Conservation (phyloP, 2,888 invertebrate species). For the Portevinia maculata region DNA sequence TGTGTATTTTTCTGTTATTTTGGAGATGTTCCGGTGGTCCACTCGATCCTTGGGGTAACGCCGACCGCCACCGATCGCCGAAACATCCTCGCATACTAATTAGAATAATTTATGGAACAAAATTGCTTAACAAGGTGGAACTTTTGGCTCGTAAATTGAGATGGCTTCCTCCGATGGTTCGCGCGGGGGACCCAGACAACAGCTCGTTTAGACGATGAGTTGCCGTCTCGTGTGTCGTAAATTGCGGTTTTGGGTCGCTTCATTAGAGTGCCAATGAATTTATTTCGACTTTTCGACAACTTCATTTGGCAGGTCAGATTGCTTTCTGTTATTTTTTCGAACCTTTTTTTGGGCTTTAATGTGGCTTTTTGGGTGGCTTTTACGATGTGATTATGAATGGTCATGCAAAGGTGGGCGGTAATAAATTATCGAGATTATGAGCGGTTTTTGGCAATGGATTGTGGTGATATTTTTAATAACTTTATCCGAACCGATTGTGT, state of each 20-base stretch:
- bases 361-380: conserved; percentile 69
- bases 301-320: conserved; percentile 73
- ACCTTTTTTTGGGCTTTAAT: conserved; percentile 16
- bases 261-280: conserved; percentile 73
- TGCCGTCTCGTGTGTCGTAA: conserved; percentile 61
- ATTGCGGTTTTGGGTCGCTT: conserved; percentile 45
- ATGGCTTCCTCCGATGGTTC: conserved; percentile 65
- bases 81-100: conserved; percentile 70
- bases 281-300: conserved; percentile 74
- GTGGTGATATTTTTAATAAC: conserved; percentile 47
- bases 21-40: conserved; percentile 64
- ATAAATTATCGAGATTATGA: conserved; percentile 64
- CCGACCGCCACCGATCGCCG: conserved; percentile 14
- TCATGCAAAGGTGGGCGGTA: conserved; percentile 39
- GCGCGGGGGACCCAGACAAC: too few species aligned
- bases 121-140: conserved; percentile 75
- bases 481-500: conserved; percentile 40
- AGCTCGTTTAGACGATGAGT: conserved; percentile 42
- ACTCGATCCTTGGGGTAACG: conserved; percentile 58
- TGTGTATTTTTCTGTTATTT: conserved; percentile 10
- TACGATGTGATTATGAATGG: conserved; percentile 73
- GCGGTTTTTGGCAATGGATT: conserved; percentile 11
- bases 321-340: conserved; percentile 32
- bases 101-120: conserved; percentile 74
- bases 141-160: conserved; percentile 74